Base-by-base conservation (phyloP, 35 echinoderm and acorn worm genomes). In the Holothuria glaberrima region DNA sequence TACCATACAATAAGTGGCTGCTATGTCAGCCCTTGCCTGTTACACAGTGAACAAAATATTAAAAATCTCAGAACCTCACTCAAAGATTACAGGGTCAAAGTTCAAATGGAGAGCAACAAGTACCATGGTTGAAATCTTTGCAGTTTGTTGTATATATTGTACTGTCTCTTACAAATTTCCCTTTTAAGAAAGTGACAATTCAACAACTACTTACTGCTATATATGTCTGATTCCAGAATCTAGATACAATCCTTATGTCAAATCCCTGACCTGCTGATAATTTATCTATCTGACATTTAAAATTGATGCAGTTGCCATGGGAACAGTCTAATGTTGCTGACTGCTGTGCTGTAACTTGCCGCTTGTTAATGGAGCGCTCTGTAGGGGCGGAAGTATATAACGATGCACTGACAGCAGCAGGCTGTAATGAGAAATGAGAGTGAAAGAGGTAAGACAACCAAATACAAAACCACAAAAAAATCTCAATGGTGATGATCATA, bases 141-240 rank as follows among this genome's bases (percentile, higher is more conserved):
- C 13, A 14, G 10, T 9, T 54, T 54, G 16, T 9, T 54, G 9
- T 17, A 54, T 14, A 14, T 14, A 54, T 1, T 54, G 9, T 0
- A 5, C 10, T 54, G 4, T 54, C 50, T 54, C 12, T 54, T 54
- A 54, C 50, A 5, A 54, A 14, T 54, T 69, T 17, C 12, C 24
- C 24, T 69, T 69, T 17, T 29, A 69, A 10, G 21, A 29, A 27
- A n/a, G 20, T 3, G n/a, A 78, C 26, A 24, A 78, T n/a, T 1
- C 45, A 84, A 61, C 0, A 84, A 5, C 0, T 30, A 61, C 80
- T 84, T 57, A 84, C 80, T 1, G 24, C 24, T 61, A 84, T 84
- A 33, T 34, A 84, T 4, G 80, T 56, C 31, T 84, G 80, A 62
- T 84, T 84, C 80, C 80, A 84, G 56, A 84, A 84, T 63, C 80